Conservation (phyloP, 2,113 vertebrate genomes). For the Vulpes vulpes region DNA sequence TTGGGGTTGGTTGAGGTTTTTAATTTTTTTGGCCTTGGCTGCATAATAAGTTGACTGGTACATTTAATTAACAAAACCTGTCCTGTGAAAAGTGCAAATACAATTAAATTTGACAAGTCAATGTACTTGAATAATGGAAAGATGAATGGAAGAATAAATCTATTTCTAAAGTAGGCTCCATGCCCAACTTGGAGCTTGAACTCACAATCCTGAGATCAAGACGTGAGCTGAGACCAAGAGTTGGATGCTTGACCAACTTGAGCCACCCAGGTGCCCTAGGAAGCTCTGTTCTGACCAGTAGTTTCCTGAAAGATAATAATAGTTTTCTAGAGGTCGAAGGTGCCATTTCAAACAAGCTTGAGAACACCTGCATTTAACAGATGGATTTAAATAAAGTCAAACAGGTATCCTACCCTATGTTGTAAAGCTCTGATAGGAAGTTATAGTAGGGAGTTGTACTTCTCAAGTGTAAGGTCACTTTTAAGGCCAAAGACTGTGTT, state of each 20-base stretch:
- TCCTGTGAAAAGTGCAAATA: conserved; percentile 84
- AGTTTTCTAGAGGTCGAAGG: neutral
- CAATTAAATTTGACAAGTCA: conserved; percentile 84
- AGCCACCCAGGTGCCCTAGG: neutral
- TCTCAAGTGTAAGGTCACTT: neutral
- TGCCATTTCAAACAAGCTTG: neutral
- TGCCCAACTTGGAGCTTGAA: neutral
- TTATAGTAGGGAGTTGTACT: neutral
- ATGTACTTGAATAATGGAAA: conserved; percentile 66
- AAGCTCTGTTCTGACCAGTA: neutral
- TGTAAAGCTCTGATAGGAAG: neutral
- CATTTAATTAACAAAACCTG: conserved; percentile 87
- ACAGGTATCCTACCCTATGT: neutral
- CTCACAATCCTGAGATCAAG: neutral
- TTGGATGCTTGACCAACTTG: neutral
- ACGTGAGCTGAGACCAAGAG: neutral
- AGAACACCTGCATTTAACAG: neutral
- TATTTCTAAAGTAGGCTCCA: neutral
- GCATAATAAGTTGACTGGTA: conserved; percentile 84
- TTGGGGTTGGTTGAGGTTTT: conserved; percentile 25
- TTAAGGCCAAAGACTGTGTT: neutral
- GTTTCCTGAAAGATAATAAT: neutral
- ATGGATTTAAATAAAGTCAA: neutral
- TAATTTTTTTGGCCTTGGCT: conserved; percentile 74
- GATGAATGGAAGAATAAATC: conserved; percentile 27